phyloP scores from a whole-genome alignment of 2,797 vertebrate genomes.

The Mormyrops boulengeri region DNA sequence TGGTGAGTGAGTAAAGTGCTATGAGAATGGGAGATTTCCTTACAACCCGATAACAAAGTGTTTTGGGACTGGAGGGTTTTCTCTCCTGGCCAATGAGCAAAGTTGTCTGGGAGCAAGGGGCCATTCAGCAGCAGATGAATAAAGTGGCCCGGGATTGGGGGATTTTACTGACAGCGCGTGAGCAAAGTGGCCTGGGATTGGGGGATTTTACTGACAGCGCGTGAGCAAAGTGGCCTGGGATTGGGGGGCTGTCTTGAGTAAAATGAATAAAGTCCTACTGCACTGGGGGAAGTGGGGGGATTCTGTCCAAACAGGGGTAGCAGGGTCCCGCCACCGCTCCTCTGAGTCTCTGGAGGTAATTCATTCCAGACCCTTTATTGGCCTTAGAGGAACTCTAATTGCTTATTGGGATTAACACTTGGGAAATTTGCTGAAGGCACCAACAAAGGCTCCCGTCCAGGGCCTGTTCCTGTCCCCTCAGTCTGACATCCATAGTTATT shows the following conservation, averaged over 20 bases:
- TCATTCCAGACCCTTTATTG: slow-evolving; percentile 44
- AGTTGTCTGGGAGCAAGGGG: neutral
- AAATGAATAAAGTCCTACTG: neutral
- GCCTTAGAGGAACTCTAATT: slow-evolving; percentile 26
- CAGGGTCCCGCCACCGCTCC: neutral
- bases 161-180: neutral
- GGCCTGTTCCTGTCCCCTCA: neutral
- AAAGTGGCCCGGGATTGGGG: slow-evolving; percentile 7
- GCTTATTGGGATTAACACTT: slow-evolving; percentile 44
- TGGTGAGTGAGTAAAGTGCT: neutral
- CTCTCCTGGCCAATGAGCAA: neutral
- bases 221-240: neutral
- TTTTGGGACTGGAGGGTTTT: neutral
- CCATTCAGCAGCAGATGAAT: neutral
- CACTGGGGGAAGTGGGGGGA: neutral
- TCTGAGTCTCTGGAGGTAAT: slow-evolving; percentile 36
- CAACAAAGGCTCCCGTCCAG: neutral
- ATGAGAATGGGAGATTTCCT: neutral
- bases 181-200: slow-evolving; percentile 2
- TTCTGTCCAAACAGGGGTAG: slow-evolving; percentile 2
- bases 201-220: neutral
- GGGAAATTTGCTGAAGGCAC: neutral
- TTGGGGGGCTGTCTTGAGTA: neutral
- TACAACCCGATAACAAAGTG: neutral
- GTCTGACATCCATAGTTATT: neutral